Evolutionary conservation across 2,797 vertebrate species (phyloP).

Genomic region (Melanotaenia boesemani): DNA sequence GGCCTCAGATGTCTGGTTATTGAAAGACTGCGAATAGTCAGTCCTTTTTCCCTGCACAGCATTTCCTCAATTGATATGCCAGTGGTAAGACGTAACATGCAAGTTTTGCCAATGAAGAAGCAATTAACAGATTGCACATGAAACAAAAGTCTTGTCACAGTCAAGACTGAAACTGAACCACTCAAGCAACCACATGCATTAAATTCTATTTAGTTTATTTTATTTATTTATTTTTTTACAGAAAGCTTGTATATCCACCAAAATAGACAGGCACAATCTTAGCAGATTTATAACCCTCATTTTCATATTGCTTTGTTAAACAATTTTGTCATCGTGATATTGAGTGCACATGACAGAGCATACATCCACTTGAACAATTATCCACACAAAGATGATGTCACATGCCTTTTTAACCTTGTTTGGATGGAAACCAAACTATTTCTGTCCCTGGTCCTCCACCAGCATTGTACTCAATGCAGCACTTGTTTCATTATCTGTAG

Average conservation of each 20-base stretch:
- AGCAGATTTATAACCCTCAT: constrained; percentile 45
- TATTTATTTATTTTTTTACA: constrained; percentile 8
- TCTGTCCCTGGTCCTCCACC: constrained; percentile 42
- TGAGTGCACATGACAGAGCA: constrained; percentile 57
- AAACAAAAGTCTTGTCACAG: constrained; percentile 42
- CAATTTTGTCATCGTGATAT: constrained; percentile 56
- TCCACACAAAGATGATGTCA: constrained; percentile 59
- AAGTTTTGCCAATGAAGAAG: constrained; percentile 34
- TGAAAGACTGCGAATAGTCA: constrained; percentile 24
- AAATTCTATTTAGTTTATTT: constrained; percentile 7
- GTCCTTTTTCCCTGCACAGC: constrained; percentile 17
- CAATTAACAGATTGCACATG: constrained; percentile 48
- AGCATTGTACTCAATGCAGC: constrained; percentile 42
- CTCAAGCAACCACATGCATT: constrained; percentile 44
- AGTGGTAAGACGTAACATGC: constrained; percentile 21
- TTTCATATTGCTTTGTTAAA: constrained; percentile 49
- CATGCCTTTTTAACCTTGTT: constrained; percentile 67
- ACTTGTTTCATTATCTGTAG: constrained; percentile 52
- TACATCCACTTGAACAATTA: constrained; percentile 61
- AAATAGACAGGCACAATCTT: constrained; percentile 12
- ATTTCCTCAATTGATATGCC: constrained; percentile 44
- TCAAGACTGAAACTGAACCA: constrained; percentile 39
- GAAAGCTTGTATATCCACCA: constrained; percentile 20
- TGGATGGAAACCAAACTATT: constrained; percentile 53
- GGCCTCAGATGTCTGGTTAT: constrained; percentile 29